Evolutionary conservation across 2,888 invertebrate genomes (phyloP).

Genomic region (Anarsia innoxiella): DNA sequence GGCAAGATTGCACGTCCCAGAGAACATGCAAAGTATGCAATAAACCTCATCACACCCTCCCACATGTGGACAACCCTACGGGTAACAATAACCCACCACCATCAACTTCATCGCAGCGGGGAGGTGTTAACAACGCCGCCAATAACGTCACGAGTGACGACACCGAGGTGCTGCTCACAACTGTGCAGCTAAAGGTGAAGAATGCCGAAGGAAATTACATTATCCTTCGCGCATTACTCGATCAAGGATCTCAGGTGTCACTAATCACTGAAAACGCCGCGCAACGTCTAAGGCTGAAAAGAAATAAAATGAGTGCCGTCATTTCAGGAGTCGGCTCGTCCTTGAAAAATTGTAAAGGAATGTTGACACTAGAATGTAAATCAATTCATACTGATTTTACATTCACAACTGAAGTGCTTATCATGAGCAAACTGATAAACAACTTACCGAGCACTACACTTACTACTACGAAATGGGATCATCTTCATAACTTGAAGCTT

Average conservation of each 20-base stretch:
- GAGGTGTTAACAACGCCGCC: background rate
- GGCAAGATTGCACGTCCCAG: conserved; percentile 9
- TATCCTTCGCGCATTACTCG: background rate
- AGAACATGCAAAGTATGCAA: conserved; percentile 11
- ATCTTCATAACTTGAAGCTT: background rate
- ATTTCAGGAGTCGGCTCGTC: background rate
- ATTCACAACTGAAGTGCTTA: background rate
- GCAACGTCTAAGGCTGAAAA: background rate
- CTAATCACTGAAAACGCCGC: conserved; percentile 4
- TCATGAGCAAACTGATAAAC: background rate
- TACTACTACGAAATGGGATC: background rate
- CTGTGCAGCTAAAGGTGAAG: background rate
- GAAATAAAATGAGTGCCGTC: background rate
- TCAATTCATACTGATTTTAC: conserved; percentile 1
- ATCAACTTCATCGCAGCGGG: too few relatives aligned
- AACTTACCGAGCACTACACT: background rate
- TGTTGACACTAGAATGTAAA: background rate
- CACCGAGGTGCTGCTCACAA: conserved; percentile 3
- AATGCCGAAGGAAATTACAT: background rate
- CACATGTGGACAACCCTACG: conserved; percentile 11
- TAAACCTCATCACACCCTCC: conserved; percentile 10
- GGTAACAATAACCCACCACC: too few relatives aligned
- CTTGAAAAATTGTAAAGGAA: background rate
- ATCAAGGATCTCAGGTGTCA: conserved; percentile 5
- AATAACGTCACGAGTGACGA: background rate